phyloP scores from a whole-genome alignment of 2,113 vertebrate genomes.

The Turdus rufiventris region DNA sequence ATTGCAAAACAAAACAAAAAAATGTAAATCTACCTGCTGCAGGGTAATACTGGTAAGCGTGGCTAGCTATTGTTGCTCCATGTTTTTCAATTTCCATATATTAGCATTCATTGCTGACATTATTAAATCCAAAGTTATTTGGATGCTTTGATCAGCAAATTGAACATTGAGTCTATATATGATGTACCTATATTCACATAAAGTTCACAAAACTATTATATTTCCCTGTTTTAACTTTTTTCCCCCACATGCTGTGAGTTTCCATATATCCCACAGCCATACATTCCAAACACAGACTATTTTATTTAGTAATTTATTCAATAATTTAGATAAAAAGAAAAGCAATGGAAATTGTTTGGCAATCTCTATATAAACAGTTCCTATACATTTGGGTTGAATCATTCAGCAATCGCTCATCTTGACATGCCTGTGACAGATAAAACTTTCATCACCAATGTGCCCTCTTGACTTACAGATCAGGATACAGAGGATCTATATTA shows the following conservation, averaged over 20 bases:
- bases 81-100: slow-evolving; percentile 54
- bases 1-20: slow-evolving; percentile 66
- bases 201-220: slow-evolving; percentile 52
- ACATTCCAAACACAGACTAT: slow-evolving; percentile 58
- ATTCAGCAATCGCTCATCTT: background rate
- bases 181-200: slow-evolving; percentile 27
- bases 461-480: background rate
- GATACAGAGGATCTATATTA: background rate
- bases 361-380: slow-evolving; percentile 38
- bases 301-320: slow-evolving; percentile 59
- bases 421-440: slow-evolving; percentile 20
- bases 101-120: slow-evolving; percentile 55
- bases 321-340: slow-evolving; percentile 62
- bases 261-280: slow-evolving; percentile 58
- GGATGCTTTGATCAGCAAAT: slow-evolving; percentile 61
- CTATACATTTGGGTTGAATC: slow-evolving; percentile 53
- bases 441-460: slow-evolving; percentile 19
- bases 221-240: slow-evolving; percentile 47
- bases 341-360: slow-evolving; percentile 52
- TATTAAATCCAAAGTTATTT: slow-evolving; percentile 64
- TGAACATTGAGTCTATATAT: slow-evolving; percentile 35
- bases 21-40: slow-evolving; percentile 58
- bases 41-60: slow-evolving; percentile 58
- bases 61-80: slow-evolving; percentile 49
- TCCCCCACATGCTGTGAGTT: slow-evolving; percentile 25